Percentiles rank a stretch among this genome's conserved stretches.
These are phyloP conservation scores for Nibea coibor DNA, from an alignment of 2,113 vertebrate species.

Conservation along the genomic window DNA sequence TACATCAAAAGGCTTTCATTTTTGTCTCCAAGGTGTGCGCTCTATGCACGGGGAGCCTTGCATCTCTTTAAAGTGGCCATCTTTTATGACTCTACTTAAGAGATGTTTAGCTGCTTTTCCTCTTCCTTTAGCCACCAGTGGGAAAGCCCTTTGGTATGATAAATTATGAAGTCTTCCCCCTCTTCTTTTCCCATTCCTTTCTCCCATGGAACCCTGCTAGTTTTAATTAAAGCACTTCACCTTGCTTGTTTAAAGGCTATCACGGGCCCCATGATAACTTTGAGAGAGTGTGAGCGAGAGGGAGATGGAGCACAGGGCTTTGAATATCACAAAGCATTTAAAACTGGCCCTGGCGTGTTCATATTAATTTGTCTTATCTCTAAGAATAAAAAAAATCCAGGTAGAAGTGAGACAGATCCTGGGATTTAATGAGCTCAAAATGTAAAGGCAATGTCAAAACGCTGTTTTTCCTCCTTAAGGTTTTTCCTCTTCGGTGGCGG, in stretches of 20 bases:
- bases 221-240: conserved; percentile 88
- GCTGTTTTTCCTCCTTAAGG: conserved; percentile 64
- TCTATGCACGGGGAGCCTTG: conserved; percentile 21
- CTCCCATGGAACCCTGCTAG: conserved; percentile 79
- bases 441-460: conserved; percentile 85
- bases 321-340: conserved; percentile 86
- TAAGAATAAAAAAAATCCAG: conserved; percentile 78
- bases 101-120: conserved; percentile 57
- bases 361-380: conserved; percentile 89
- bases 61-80: conserved; percentile 61
- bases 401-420: conserved; percentile 85
- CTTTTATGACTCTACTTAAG: conserved; percentile 64
- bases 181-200: conserved; percentile 69
- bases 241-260: conserved; percentile 88
- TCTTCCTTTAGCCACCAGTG: conserved; percentile 63
- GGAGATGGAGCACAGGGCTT: conserved; percentile 82
- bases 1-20: conserved; percentile 61
- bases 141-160: conserved; percentile 77
- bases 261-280: conserved; percentile 86
- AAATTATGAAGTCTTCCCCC: conserved; percentile 78
- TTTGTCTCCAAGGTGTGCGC: conserved; percentile 58
- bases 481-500: conserved; percentile 53
- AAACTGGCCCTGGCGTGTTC: conserved; percentile 83
- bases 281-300: conserved; percentile 66
- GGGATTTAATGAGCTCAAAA: conserved; percentile 86